Evolutionary conservation across 37 sponge, comb jelly and placozoan species (phyloP).

Genomic region (Beroe forskalii): DNA sequence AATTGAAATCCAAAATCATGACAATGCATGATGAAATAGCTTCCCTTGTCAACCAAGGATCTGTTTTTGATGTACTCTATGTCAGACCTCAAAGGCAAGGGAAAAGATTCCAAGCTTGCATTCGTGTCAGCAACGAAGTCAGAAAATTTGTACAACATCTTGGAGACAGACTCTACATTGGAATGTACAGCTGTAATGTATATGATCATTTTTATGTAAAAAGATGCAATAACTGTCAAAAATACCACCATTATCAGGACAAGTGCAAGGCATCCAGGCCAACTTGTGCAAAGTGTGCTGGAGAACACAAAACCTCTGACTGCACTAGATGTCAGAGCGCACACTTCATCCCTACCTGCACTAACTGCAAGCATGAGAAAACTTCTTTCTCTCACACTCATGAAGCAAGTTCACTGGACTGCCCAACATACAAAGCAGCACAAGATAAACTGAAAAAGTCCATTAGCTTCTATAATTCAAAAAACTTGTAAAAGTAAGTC

Average conservation of each 20-base stretch:
- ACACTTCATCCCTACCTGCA: neutral
- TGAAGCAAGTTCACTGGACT: neutral
- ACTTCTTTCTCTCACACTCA: neutral
- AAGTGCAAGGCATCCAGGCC: neutral
- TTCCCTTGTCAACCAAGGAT: neutral
- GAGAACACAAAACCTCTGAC: neutral
- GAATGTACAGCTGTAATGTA: neutral
- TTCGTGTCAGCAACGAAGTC: neutral
- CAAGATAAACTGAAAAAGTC: neutral
- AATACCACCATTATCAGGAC: neutral
- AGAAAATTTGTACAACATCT: neutral
- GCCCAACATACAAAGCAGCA: neutral
- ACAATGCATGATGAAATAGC: neutral
- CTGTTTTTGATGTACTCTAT: neutral
- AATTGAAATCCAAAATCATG: neutral
- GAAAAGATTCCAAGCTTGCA: neutral
- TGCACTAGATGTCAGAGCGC: neutral
- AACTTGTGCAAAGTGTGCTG: neutral
- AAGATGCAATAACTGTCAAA: constrained; percentile 21
- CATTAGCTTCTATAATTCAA: neutral
- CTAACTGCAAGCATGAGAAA: neutral
- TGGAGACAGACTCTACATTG: neutral
- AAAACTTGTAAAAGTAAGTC: neutral
- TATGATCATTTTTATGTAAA: constrained; percentile 21
- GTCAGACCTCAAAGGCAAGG: neutral